These are phyloP conservation scores for Prorops nasuta DNA, from an alignment of 1,140 invertebrate genomes.

Conservation along the genomic window DNA sequence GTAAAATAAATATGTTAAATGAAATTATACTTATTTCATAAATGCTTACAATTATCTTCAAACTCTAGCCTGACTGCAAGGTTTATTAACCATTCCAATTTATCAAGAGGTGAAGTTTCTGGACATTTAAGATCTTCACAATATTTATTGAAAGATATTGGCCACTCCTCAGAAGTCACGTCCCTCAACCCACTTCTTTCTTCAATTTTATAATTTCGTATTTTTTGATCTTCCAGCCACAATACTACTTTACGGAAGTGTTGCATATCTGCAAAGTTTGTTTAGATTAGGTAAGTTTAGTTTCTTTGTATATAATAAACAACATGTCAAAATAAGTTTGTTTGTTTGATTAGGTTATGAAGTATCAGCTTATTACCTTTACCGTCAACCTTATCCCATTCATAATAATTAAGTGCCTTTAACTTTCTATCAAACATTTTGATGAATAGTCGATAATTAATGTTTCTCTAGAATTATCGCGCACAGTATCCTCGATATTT, in stretches of 20 bases:
- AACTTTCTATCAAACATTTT: constrained; percentile 72
- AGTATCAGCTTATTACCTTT: constrained; percentile 34
- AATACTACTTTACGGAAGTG: constrained; percentile 77
- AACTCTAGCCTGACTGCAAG: constrained; percentile 81
- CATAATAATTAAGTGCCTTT: constrained; percentile 73
- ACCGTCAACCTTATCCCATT: constrained; percentile 66
- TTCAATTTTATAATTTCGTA: constrained; percentile 84
- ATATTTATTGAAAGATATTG: constrained; percentile 72
- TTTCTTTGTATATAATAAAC: neutral
- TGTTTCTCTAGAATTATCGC: too few species aligned
- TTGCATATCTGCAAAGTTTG: constrained; percentile 66
- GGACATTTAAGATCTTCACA: constrained; percentile 72
- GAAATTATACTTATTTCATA: constrained; percentile 8
- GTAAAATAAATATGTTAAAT: neutral
- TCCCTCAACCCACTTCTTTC: constrained; percentile 71
- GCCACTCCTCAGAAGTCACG: constrained; percentile 67
- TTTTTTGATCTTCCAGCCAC: constrained; percentile 95
- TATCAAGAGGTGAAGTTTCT: constrained; percentile 56
- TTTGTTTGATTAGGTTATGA: neutral
- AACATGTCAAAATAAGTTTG: neutral
- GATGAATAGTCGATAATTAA: too few species aligned
- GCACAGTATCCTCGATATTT: too few species aligned
- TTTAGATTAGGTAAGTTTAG: constrained; percentile 14
- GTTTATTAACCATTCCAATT: constrained; percentile 84
- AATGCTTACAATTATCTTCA: constrained; percentile 71